phyloP scores from a whole-genome alignment of 2,113 vertebrate species.

The Esox niger region DNA sequence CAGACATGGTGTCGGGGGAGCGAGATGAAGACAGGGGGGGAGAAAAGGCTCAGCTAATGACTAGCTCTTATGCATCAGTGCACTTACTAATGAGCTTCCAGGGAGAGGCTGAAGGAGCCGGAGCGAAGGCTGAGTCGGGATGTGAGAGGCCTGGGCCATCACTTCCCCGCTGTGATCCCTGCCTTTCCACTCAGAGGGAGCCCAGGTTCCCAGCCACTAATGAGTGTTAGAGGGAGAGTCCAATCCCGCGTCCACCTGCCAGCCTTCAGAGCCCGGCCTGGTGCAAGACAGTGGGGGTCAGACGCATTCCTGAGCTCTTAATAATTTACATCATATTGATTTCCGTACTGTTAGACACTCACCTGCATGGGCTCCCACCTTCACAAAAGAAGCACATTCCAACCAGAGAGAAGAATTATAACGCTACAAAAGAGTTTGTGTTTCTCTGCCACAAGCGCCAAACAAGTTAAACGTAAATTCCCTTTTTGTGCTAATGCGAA shows the following conservation, averaged over 20 bases:
- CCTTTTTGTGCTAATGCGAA: neutral
- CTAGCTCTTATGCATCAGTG: slow-evolving; percentile 99
- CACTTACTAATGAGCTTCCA: slow-evolving; percentile 99
- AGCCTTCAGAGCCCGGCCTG: slow-evolving; percentile 81
- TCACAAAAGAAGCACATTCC: slow-evolving; percentile 59
- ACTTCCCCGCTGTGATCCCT: slow-evolving; percentile 98
- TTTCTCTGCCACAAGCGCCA: slow-evolving; percentile 53
- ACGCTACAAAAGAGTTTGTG: slow-evolving; percentile 53
- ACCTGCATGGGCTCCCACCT: slow-evolving; percentile 56
- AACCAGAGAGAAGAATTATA: slow-evolving; percentile 53
- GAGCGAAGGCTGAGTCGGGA: slow-evolving; percentile 91
- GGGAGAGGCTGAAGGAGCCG: slow-evolving; percentile 94
- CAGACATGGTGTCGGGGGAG: slow-evolving; percentile 86
- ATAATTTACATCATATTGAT: slow-evolving; percentile 98
- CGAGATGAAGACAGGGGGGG: slow-evolving; percentile 62
- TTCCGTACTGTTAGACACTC: slow-evolving; percentile 78
- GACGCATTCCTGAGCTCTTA: slow-evolving; percentile 87
- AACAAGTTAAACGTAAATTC: slow-evolving; percentile 61
- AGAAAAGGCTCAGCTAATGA: slow-evolving; percentile 94
- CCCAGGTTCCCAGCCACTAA: slow-evolving; percentile 88
- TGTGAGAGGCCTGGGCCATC: slow-evolving; percentile 94
- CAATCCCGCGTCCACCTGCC: slow-evolving; percentile 89
- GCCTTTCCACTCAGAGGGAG: slow-evolving; percentile 97
- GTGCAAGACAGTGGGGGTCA: slow-evolving; percentile 88
- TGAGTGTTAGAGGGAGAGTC: slow-evolving; percentile 92